phyloP scores from a whole-genome alignment of 92 coral and sea anemone species.

The Virgularia gustaviana region DNA sequence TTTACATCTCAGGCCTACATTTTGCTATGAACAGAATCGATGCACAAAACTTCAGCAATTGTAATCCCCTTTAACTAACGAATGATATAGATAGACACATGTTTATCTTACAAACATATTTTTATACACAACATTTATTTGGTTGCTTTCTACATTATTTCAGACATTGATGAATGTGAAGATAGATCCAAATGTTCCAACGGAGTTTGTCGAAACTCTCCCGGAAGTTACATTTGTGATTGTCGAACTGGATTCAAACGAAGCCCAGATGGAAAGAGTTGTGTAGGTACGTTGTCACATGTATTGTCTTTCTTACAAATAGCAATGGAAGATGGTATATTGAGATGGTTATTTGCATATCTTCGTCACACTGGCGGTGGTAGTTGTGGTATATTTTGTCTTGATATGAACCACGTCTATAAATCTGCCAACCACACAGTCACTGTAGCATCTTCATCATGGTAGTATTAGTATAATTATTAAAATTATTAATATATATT shows the following conservation, averaged over 20 bases:
- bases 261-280: conserved; percentile 74
- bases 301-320: background rate
- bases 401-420: no score
- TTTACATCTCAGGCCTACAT: background rate
- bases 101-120: no score
- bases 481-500: no score
- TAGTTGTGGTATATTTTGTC: background rate
- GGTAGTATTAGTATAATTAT: no score
- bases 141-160: background rate
- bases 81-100: background rate
- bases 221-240: conserved; percentile 78
- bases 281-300: conserved; percentile 64
- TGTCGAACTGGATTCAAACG: conserved; percentile 77
- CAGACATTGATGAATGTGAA: conserved; percentile 82
- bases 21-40: no score
- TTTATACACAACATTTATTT: background rate
- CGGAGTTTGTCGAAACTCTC: conserved; percentile 76
- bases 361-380: background rate
- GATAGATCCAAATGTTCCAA: conserved; percentile 56
- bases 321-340: background rate
- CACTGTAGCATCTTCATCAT: no score
- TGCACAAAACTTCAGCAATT: background rate
- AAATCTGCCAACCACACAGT: no score
- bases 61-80: background rate
- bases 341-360: background rate